Base-by-base conservation (phyloP, 2,888 invertebrate species). In the Argynnis bischoffii region DNA sequence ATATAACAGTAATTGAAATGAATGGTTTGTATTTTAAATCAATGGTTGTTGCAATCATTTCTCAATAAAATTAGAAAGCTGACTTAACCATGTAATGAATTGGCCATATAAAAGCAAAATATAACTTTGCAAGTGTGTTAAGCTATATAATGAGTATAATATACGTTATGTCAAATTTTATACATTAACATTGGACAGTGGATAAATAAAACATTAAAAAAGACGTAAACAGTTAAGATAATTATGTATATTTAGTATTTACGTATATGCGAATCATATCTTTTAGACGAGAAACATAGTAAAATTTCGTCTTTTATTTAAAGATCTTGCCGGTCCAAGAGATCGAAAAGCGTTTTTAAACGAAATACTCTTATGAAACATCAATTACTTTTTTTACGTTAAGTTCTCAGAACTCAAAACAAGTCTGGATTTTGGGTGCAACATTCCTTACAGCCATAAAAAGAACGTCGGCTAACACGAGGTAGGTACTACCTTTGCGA, bases 351-450 rank as follows among this genome's bases (percentile, higher is more conserved):
- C 14, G 1, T 15, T 18, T 55, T 16, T 16, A 47, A 18, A 51
- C 13, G 15, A 57, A 56, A 63, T 65, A 56, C 13, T 41, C n/a
- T 41, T 60, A 47, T 46, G 46, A 54, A 61, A 14, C 53, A 50
- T 57, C 21, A 63, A 64, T 55, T 55, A 50, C 31, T 59, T 66
- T 66, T 68, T 66, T 57, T 3, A 60, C 47, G 55, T 47, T 66
- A 56, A 51, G 55, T 77, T 78, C 78, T 68, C 67, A 70, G 77
- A 78, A 78, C 61, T 64, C 57, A 50, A 55, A 67, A 60, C 71
- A 59, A 68, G 74, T 74, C 75, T 72, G 74, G 76, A 75, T 73
- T 75, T 76, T 60, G 76, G 75, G 55, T 57, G 65, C 68, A 46
- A 69, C 74, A 75, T 75, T 75, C 75, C 70, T 16, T 60, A 55